Conservation (phyloP, 2,888 invertebrate species). For the Congeria kusceri region DNA sequence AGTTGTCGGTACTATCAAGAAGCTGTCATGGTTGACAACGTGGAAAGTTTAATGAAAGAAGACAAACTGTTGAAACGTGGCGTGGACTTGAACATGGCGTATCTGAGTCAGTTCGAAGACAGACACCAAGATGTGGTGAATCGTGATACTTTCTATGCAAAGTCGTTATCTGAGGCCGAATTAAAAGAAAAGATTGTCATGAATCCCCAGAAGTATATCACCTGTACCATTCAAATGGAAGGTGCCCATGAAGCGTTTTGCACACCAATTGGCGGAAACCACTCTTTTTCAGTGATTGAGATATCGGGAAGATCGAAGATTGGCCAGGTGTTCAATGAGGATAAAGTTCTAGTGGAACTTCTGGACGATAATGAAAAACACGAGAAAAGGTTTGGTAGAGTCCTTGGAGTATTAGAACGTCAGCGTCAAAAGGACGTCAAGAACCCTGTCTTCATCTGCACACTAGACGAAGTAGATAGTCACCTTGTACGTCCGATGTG, state of each 20-base stretch:
- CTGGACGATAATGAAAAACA: constrained; percentile 36
- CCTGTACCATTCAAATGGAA: constrained; percentile 60
- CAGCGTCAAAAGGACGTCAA: constrained; percentile 42
- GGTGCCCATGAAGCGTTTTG: constrained; percentile 63
- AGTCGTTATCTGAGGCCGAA: not conserved
- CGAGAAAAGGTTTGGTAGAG: constrained; percentile 60
- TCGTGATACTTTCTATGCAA: constrained; percentile 17
- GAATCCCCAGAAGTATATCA: constrained; percentile 55
- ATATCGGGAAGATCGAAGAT: constrained; percentile 68
- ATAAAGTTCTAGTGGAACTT: constrained; percentile 68
- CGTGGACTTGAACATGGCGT: constrained; percentile 25
- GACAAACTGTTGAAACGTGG: constrained; percentile 9
- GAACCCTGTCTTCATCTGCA: constrained; percentile 68
- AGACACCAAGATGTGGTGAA: constrained; percentile 12
- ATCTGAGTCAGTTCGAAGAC: constrained; percentile 22
- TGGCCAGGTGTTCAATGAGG: constrained; percentile 67
- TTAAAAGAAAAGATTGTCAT: constrained; percentile 18
- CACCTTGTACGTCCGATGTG: constrained; percentile 70
- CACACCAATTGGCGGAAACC: constrained; percentile 41
- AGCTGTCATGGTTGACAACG: not conserved
- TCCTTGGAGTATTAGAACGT: constrained; percentile 62
- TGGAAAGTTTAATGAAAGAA: constrained; percentile 2
- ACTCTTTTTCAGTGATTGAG: constrained; percentile 49
- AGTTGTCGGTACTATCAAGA: constrained; percentile 29
- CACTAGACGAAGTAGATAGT: constrained; percentile 63